Base-by-base conservation (phyloP, 2,888 invertebrate species). In the Pheosia tremula region DNA sequence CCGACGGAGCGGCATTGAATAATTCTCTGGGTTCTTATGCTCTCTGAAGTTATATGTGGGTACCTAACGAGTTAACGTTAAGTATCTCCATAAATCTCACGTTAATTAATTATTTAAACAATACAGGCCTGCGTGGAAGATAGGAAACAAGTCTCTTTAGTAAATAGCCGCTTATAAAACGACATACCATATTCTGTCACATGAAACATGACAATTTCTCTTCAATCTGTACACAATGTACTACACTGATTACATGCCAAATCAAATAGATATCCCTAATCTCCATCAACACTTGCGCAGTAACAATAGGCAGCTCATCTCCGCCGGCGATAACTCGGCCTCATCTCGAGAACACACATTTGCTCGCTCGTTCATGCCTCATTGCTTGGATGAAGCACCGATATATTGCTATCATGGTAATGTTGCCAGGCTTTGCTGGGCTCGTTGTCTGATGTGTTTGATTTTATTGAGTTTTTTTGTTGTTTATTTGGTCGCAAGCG, bases 211-310 rank as follows among this genome's bases (percentile, higher is more conserved):
- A 8, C 43, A 43, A 43, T 43, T 9, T 9, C 43, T 43, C 9
- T 9, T 43, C 9, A 43, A 10, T n/a, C 47, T n/a, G n/a, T 47
- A 24, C 0, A 24, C 24, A 24, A 24, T 24, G 24, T 1, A 24
- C 24, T 24, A 24, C 47, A 47, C n/a, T 47, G 47, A 47, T 47
- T n/a, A n/a, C 47, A 11, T n/a, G 47, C n/a, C 47, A n/a, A 47
- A 47, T 47, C 47, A 47, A 47, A 47, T 47, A 47, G n/a, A n/a
- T n/a, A n/a, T n/a, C 47, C 43, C 47, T n/a, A 47, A 47, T 47
- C 47, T 47, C 47, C 11, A 9, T 9, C 4, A n/a, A n/a, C 5
- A n/a, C 47, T 47, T 5, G 41, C 5, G 24, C 43, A 1, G 47
- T n/a, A n/a, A n/a, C 47, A 47, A 4, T 11, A n/a, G 47, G 47